These are phyloP conservation scores for Cyprinella venusta DNA, from an alignment of 2,797 vertebrate species.

Conservation along the genomic window DNA sequence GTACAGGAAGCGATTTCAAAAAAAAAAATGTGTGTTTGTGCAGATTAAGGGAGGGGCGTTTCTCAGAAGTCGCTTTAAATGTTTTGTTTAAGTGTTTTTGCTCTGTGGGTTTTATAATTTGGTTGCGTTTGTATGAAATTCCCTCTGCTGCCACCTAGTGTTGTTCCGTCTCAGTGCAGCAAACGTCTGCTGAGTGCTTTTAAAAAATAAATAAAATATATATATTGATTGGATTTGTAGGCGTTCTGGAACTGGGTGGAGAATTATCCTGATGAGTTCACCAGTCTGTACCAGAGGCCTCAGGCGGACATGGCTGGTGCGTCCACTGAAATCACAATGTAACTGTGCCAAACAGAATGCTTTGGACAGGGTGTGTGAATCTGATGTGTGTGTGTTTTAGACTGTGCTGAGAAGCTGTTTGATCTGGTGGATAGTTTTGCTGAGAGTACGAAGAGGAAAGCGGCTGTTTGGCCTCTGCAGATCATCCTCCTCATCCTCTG, in stretches of 20 bases:
- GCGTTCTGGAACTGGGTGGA: conserved; percentile 80
- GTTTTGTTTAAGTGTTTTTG: not conserved
- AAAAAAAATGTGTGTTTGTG: not conserved
- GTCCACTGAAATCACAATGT: conserved; percentile 18
- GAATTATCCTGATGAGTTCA: conserved; percentile 98
- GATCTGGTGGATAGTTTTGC: conserved; percentile 97
- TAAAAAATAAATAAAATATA: not conserved
- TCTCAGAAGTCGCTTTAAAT: not conserved
- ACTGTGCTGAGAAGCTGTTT: conserved; percentile 95
- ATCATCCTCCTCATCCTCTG: conserved; percentile 97
- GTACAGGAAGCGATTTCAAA: not conserved
- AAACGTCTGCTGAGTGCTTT: not conserved
- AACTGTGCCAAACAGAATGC: not conserved
- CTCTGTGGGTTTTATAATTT: not conserved
- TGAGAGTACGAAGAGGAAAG: conserved; percentile 95
- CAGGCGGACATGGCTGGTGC: conserved; percentile 97
- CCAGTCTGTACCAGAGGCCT: conserved; percentile 93
- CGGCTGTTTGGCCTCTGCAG: conserved; percentile 95
- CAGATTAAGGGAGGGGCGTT: not conserved
- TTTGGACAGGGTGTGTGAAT: not conserved
- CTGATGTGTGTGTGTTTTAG: conserved; percentile 67
- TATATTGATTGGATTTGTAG: not conserved
- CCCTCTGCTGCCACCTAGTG: conserved; percentile 7
- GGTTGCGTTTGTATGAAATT: not conserved
- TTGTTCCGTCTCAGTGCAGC: not conserved